Base-by-base conservation (phyloP, 2,888 invertebrate species). In the Odontomyia ornata region DNA sequence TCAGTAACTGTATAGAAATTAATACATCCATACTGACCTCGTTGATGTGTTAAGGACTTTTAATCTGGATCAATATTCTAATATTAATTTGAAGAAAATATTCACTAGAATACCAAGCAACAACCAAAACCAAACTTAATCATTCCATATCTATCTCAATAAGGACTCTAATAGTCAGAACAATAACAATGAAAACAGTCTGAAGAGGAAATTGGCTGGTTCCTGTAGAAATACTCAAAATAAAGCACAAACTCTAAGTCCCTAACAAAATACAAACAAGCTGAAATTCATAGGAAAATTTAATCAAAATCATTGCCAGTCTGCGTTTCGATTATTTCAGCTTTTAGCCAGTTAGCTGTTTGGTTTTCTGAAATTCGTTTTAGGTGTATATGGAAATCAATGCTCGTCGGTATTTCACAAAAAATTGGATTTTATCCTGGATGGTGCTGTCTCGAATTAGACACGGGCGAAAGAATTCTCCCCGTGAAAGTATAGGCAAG, bases 261-360 rank as follows among this genome's bases (percentile, higher is more conserved):
- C 23, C 1, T 1, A 27, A 30, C 64, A 25, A 64, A 23, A 67
- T 21, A 27, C 4, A 18, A 21, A n/a, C 67, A 3, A 21, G 23
- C 28, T 23, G 56, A 30, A 60, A 72, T 72, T 62, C 69, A 77
- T 62, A 72, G 76, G 77, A 46, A 78, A 78, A 78, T 78, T 78
- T 78, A 78, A 78, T 78, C 77, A 78, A 78, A 76, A 67, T 76
- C 76, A 77, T 75, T 71, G 75, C 76, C 30, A 15, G 46, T 62
- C 71, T 56, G 77, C 64, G 67, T 77, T 72, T 72, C 77, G 76
- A 78, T 78, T 78, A 76, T 72, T 71, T 76, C 62, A 71, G 71
- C 60, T 69, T 76, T 77, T 75, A 9, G 52, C 27, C 71, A 11
- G 28, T 65, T 65, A 28, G 65, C 21, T 65, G 30, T 4, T 25